Evolutionary conservation across 2,888 invertebrate genomes (phyloP).

Genomic region (Meteorus cinctellus): DNA sequence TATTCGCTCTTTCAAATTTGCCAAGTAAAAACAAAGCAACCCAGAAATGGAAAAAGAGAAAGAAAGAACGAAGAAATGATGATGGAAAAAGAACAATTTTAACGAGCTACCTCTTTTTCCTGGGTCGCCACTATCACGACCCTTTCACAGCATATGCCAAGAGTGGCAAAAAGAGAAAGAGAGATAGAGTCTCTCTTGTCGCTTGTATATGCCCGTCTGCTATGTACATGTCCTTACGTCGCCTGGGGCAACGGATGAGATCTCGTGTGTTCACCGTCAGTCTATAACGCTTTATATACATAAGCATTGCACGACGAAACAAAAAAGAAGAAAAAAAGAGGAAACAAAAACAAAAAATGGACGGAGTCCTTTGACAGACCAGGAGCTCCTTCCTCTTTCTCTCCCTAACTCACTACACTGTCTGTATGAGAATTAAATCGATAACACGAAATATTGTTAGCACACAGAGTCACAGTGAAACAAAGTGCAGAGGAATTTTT

Average conservation of each 20-base stretch:
- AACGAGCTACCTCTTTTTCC: constrained; percentile 26
- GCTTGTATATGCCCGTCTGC: not conserved
- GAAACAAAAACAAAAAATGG: not conserved
- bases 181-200: not conserved
- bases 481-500: not conserved
- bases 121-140: constrained; percentile 10
- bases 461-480: not conserved
- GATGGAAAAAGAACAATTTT: constrained; percentile 25
- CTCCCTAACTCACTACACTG: not conserved
- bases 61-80: not conserved
- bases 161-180: not conserved
- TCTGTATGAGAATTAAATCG: constrained; percentile 22
- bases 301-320: not conserved
- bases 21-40: constrained; percentile 11
- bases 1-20: not conserved
- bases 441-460: constrained; percentile 21
- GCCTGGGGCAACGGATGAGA: constrained; percentile 30
- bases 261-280: constrained; percentile 27
- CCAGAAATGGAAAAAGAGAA: not conserved
- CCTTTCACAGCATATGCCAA: constrained; percentile 1
- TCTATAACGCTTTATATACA: not conserved
- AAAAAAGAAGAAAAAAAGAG: constrained; percentile 5
- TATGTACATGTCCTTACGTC: not conserved
- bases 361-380: constrained; percentile 7
- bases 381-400: not conserved